Base-by-base conservation (phyloP, 53 echinoderm and acorn worm species). In the Astropecten irregularis region DNA sequence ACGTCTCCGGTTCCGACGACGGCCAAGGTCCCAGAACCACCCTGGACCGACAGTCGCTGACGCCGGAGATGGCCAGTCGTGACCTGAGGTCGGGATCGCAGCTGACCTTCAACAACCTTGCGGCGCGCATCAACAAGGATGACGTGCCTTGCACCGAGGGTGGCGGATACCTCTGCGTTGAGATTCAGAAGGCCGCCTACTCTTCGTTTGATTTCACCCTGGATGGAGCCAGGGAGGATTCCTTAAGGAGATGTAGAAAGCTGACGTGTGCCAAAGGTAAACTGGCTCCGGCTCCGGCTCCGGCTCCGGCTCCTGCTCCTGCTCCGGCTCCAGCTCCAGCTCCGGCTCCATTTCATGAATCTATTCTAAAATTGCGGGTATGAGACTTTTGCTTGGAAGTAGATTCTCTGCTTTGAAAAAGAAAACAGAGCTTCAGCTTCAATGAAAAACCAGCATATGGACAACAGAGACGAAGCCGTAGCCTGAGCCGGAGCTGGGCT, bases 31-130 rank as follows among this genome's bases (percentile, higher is more conserved):
- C 87, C 9, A 83, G 89, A n/a, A 49, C 74, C 22, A 73, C 82
- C 71, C 88, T 95, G 4, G 86, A 90, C 37, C 39, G 58, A 9
- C 95, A 95, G 71, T 76, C 84, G 40, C 83, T 95, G 37, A 87
- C 85, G 11, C 81, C 82, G 4, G 60, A 81, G 19, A 92, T 92
- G 31, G 84, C 87, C 36, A 92, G 92, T 60, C 70, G 57, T 9
- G 81, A 89, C 62, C 68, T 95, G 54, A 69, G 44, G 1, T 83
- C 87, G 16, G 95, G 95, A 26, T 59, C 71, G 36, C 79, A 42
- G 39, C 35, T 95, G 69, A 82, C 37, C 26, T 95, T 95, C 85
- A 68, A 64, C 72, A 95, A 92, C 82, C 82, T 95, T 49, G 87
- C 89, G 0, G 92, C 89, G 34, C 36, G 61, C 54, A 84, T 95